Evolutionary conservation across 2,888 invertebrate species (phyloP), one percentile per base, ranked within the genome.

Genomic region (Beris morrisii): DNA sequence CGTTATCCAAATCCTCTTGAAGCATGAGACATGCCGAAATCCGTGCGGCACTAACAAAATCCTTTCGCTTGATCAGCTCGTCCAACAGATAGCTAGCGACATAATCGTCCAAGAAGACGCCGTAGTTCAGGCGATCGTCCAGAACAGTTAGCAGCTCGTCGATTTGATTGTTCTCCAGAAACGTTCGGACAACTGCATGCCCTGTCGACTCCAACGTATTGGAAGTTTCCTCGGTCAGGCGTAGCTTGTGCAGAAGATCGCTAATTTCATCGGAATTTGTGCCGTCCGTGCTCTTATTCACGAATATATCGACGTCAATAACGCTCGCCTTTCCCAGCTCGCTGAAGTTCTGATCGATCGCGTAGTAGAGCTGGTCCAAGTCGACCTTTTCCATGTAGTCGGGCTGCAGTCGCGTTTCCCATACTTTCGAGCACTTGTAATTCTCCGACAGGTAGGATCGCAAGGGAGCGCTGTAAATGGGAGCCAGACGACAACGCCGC

Each of bases 91-190:
- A 82, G 78, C 93, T 94, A 7, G 88, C 88, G 38, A 87, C 84
- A 72, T 88, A 90, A 68, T 87, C 80, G 80, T 97, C 95, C n/a
- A 94, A 86, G 76, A 97, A 97, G 43, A 98, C 80, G 1, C 98
- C 98, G 83, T 91, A 97, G 75, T 90, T 90, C 13, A 92, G 77
- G 64, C 93, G 88, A 77, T 96, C 91, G 74, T 90, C 86, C 54
- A 97, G 81, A 6, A 95, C 83, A 13, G 85, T 82, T 0, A 94
- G 75, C 12, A 97, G 80, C 64, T 89, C 86, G 13, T 87, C 84
- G 64, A 65, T 69, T 70, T 45, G 74, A 9, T 67, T 69, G 61
- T 65, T 68, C 55, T 84, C 81, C 2, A 87, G 72, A 66, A 85
- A 85, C 72, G 83, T 83, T 71, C 90, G 83, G 5, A 94, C 82